Percentiles rank a stretch among this genome's conserved stretches.
Conservation (phyloP, 2,888 invertebrate genomes). For the Poecilobothrus nobilitatus region DNA sequence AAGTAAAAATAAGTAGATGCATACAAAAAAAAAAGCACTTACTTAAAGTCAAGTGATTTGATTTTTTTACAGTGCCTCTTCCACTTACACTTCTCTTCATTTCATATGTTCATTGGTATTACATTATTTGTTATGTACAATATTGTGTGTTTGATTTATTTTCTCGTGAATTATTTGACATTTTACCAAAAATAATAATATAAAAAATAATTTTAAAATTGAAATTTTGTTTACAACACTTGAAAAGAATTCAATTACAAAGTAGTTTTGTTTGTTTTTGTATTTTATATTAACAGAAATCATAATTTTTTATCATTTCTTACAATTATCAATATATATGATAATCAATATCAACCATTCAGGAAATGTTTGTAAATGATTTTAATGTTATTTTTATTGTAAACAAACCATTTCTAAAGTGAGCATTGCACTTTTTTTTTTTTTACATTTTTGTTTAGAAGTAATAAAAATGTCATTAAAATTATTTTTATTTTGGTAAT, state of each 20-base stretch:
- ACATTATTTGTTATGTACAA: no score
- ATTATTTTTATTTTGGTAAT: no score
- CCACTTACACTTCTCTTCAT: no score
- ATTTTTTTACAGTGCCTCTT: not conserved
- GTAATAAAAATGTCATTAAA: no score
- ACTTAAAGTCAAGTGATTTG: not conserved
- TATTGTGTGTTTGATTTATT: not conserved
- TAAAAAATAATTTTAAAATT: not conserved
- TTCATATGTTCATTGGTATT: no score
- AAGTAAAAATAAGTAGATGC: no score
- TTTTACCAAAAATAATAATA: not conserved
- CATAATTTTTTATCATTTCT: not conserved
- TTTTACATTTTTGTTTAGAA: no score
- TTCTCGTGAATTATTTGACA: not conserved
- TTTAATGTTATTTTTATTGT: no score
- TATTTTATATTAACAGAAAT: not conserved
- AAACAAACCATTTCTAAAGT: no score
- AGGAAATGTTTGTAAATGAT: no score
- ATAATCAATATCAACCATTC: not conserved
- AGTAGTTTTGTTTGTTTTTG: no score
- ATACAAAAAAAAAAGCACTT: not conserved
- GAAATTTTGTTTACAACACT: slow-evolving; percentile 3
- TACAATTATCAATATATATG: not conserved
- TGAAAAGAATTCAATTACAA: not conserved
- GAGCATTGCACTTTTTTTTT: no score